Conservation (phyloP, 2,888 invertebrate species). For the Epistrophe eligans region DNA sequence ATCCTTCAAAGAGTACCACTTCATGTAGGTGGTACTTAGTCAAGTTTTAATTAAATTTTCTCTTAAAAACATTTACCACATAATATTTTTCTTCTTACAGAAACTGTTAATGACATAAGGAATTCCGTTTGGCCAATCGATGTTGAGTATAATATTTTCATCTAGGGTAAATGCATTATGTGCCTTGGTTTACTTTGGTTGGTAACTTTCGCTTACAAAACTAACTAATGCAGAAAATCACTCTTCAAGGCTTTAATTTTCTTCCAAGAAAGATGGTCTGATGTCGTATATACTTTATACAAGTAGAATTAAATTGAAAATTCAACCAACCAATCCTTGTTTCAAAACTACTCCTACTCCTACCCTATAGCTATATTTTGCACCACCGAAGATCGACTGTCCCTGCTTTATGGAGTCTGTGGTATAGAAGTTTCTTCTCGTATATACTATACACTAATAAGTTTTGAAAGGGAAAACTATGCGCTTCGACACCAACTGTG, state of each 20-base stretch:
- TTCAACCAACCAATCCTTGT: conserved; percentile 9
- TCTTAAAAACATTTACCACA: conserved; percentile 57
- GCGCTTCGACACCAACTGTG: conserved; percentile 74
- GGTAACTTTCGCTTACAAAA: conserved; percentile 10
- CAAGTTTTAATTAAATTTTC: conserved; percentile 71
- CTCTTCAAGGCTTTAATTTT: conserved; percentile 29
- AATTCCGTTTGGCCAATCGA: conserved; percentile 37
- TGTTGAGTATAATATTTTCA: conserved; percentile 9
- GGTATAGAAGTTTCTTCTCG: conserved; percentile 15
- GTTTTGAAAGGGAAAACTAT: conserved; percentile 71
- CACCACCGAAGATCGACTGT: neutral
- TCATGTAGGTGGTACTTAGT: conserved; percentile 6
- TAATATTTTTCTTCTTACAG: conserved; percentile 47
- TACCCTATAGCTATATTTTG: neutral
- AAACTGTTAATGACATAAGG: conserved; percentile 39
- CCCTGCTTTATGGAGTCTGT: neutral
- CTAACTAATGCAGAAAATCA: conserved; percentile 10
- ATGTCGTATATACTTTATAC: neutral
- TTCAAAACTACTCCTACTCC: conserved; percentile 18
- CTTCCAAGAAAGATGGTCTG: conserved; percentile 9
- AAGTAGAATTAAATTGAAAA: conserved; percentile 7
- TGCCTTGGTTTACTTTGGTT: neutral
- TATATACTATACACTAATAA: conserved; percentile 47
- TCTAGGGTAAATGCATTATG: conserved; percentile 20
- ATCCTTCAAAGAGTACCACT: neutral